phyloP scores from a whole-genome alignment of 2,797 vertebrate genomes.

The Tiaroga cobitis region DNA sequence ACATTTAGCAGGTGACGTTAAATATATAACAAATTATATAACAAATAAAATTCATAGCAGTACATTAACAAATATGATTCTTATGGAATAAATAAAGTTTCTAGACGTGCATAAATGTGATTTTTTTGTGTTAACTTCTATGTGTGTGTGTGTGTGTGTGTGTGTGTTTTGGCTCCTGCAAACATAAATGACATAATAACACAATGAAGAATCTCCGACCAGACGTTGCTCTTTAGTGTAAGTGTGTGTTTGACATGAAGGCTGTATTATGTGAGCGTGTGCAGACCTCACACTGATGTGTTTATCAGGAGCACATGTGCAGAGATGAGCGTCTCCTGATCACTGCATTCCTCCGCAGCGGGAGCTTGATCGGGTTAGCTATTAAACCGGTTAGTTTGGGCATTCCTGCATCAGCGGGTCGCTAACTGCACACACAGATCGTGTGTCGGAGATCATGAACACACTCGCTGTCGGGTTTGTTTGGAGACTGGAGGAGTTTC shows the following conservation, averaged over 20 bases:
- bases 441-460: constrained; percentile 70
- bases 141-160: background rate
- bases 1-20: background rate
- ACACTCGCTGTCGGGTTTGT: background rate
- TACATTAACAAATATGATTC: background rate
- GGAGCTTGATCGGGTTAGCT: constrained; percentile 74
- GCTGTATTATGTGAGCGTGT: constrained; percentile 19
- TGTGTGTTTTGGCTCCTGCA: background rate
- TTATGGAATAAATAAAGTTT: background rate
- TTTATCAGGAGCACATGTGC: constrained; percentile 5
- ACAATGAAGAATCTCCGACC: background rate
- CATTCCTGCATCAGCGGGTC: constrained; percentile 76
- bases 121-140: background rate
- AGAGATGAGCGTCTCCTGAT: background rate
- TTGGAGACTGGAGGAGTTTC: background rate
- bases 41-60: background rate
- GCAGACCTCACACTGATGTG: background rate
- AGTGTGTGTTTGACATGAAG: constrained; percentile 51
- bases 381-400: constrained; percentile 77
- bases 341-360: constrained; percentile 64
- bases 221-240: background rate
- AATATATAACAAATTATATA: background rate
- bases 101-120: background rate
- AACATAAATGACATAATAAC: background rate
- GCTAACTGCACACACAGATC: constrained; percentile 76